These are phyloP conservation scores for Umimayanthus kanabou DNA, from an alignment of 92 coral and sea anemone genomes.

Conservation along the genomic window DNA sequence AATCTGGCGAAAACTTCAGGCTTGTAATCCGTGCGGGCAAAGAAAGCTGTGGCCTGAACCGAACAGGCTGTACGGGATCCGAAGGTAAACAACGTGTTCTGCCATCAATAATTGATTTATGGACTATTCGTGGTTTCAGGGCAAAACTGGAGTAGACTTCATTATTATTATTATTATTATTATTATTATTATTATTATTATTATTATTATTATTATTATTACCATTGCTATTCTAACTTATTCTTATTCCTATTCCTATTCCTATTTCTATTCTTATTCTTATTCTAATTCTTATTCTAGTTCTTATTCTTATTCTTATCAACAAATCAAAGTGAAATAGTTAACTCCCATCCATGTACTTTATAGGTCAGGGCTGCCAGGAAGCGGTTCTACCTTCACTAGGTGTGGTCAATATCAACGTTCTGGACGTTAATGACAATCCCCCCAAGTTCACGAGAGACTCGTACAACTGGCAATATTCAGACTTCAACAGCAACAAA, in stretches of 20 bases:
- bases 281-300: too few relatives aligned
- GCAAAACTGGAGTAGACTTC: neutral
- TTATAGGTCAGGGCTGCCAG: constrained; percentile 60
- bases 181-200: too few relatives aligned
- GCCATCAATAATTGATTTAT: neutral
- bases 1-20: constrained; percentile 51
- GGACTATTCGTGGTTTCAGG: too few relatives aligned
- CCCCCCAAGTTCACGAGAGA: constrained; percentile 63
- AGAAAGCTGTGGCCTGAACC: constrained; percentile 80
- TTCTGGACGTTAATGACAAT: constrained; percentile 87
- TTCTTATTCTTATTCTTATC: too few relatives aligned
- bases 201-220: too few relatives aligned
- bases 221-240: too few relatives aligned
- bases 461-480: constrained; percentile 63
- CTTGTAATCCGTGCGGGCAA: constrained; percentile 86
- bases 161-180: too few relatives aligned
- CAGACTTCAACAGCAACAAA: constrained; percentile 43
- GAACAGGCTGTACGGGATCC: constrained; percentile 57
- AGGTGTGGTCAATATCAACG: constrained; percentile 72
- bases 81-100: constrained; percentile 27
- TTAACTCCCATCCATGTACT: neutral
- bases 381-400: constrained; percentile 59
- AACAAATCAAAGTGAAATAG: too few relatives aligned
- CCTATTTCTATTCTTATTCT: neutral
- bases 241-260: neutral